Percentiles rank a stretch among this genome's conserved stretches.
Evolutionary conservation across 2,113 vertebrate species (phyloP).

Genomic region (Muntiacus muntjak): DNA sequence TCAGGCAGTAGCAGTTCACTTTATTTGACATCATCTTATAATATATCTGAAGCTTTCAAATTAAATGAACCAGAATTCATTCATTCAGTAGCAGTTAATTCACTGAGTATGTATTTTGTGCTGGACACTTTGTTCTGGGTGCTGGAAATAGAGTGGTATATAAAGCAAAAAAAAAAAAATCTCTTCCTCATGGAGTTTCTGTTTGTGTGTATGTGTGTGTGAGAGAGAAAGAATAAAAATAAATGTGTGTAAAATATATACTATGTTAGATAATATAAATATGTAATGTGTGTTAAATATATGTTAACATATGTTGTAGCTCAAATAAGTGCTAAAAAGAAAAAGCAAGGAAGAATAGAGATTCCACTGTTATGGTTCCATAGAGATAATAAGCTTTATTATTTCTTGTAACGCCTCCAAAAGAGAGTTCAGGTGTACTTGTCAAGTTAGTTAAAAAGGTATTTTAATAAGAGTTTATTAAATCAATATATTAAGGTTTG

Average conservation of each 20-base stretch:
- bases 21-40: background rate
- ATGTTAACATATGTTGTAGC: background rate
- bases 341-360: background rate
- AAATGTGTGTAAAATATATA: background rate
- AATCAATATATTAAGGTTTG: background rate
- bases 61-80: background rate
- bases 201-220: background rate
- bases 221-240: background rate
- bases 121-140: background rate
- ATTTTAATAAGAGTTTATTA: conserved; percentile 26
- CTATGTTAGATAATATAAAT: background rate
- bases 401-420: background rate
- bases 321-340: background rate
- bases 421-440: background rate
- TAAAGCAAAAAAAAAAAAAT: background rate
- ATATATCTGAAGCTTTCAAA: conserved; percentile 6
- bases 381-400: background rate
- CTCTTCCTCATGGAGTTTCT: background rate
- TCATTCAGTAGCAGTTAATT: background rate
- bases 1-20: background rate
- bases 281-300: background rate
- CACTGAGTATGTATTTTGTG: background rate
- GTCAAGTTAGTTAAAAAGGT: conserved; percentile 11
- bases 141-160: background rate
- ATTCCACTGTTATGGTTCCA: background rate